These are phyloP conservation scores for Rhagonycha fulva DNA, from an alignment of 2,888 invertebrate genomes.

Conservation along the genomic window DNA sequence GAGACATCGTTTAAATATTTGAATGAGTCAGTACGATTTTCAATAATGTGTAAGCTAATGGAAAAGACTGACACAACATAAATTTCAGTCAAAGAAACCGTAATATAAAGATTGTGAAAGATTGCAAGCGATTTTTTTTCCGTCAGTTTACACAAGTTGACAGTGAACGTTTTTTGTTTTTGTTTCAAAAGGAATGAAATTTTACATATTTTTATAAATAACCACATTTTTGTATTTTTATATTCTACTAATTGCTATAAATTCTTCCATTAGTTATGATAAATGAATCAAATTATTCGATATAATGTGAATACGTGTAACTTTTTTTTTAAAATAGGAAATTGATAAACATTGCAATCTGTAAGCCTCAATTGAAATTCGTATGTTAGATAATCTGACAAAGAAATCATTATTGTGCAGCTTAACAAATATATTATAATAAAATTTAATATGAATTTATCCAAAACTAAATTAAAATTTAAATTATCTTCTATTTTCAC, in stretches of 20 bases:
- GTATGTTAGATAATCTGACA: too few relatives aligned
- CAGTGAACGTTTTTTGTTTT: constrained; percentile 25
- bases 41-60: constrained; percentile 43
- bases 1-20: constrained; percentile 5
- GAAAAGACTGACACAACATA: constrained; percentile 49
- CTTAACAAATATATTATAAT: too few relatives aligned
- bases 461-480: too few relatives aligned
- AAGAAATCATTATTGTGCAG: too few relatives aligned
- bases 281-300: neutral
- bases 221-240: neutral
- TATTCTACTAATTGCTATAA: neutral
- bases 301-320: neutral
- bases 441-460: too few relatives aligned
- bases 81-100: constrained; percentile 47
- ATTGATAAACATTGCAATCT: neutral
- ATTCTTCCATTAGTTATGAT: neutral
- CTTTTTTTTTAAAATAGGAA: neutral
- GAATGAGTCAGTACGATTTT: constrained; percentile 39
- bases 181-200: constrained; percentile 1
- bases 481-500: too few relatives aligned
- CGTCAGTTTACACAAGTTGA: constrained; percentile 35
- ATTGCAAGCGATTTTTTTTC: constrained; percentile 50
- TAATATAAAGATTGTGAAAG: constrained; percentile 55
- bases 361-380: too few relatives aligned
- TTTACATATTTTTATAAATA: constrained; percentile 1